A percentile compares a stretch with the other conserved stretches of the same genome.
phyloP scores from a whole-genome alignment of 2,888 invertebrate genomes.

The Gastracanthus pulcherrimus region DNA sequence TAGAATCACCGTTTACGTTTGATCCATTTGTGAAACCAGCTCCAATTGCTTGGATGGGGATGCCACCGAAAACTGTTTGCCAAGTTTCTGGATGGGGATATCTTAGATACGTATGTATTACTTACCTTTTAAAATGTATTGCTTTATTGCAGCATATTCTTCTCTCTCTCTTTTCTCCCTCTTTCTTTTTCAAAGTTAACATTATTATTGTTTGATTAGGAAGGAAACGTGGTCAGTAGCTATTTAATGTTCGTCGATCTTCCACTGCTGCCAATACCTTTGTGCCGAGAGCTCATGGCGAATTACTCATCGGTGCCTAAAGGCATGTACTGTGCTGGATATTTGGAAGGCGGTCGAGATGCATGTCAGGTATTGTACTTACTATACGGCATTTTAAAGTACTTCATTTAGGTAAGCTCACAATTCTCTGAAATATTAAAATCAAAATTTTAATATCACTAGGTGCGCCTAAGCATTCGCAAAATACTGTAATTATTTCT shows the following conservation, averaged over 20 bases:
- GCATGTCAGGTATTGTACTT: constrained; percentile 68
- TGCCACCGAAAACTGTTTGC: constrained; percentile 60
- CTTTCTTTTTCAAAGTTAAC: too few relatives aligned
- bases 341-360: constrained; percentile 68
- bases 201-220: too few relatives aligned
- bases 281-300: constrained; percentile 63
- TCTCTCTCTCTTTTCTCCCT: too few relatives aligned
- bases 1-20: constrained; percentile 61
- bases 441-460: too few relatives aligned
- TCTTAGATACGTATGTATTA: constrained; percentile 61
- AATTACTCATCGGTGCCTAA: constrained; percentile 59
- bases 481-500: too few relatives aligned
- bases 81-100: constrained; percentile 72
- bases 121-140: background rate
- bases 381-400: too few relatives aligned
- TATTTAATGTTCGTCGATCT: constrained; percentile 68
- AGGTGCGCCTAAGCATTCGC: too few relatives aligned
- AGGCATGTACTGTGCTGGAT: constrained; percentile 71
- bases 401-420: too few relatives aligned
- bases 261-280: constrained; percentile 60
- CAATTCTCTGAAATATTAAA: too few relatives aligned
- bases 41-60: constrained; percentile 26
- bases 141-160: too few relatives aligned
- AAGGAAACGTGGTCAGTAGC: constrained; percentile 52
- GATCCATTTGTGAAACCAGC: constrained; percentile 54